Conservation (phyloP, 2,113 vertebrate genomes). For the Cyrtonyx montezumae region DNA sequence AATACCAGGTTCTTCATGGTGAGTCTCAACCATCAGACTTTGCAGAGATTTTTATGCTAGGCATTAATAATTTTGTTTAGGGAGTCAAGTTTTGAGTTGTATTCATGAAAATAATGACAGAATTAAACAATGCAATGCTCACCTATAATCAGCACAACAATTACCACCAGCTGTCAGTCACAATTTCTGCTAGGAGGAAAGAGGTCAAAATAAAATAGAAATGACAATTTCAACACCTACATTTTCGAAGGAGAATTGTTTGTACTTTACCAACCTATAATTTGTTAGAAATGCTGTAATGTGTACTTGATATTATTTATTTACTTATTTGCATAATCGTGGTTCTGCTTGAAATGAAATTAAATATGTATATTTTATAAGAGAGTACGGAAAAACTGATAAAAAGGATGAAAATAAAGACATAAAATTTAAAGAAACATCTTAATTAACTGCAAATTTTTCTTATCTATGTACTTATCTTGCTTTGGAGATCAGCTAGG, state of each 20-base stretch:
- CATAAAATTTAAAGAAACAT: neutral
- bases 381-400: neutral
- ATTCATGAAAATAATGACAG: neutral
- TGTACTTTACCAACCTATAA: conserved; percentile 24
- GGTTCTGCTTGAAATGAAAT: neutral
- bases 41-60: neutral
- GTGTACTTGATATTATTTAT: neutral
- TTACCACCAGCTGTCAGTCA: conserved; percentile 31
- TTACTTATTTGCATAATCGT: conserved; percentile 18
- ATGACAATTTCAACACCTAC: neutral
- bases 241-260: conserved; percentile 20
- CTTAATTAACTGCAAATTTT: neutral
- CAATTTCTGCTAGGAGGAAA: neutral
- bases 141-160: neutral
- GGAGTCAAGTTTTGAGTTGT: neutral
- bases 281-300: conserved; percentile 37
- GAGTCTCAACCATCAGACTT: neutral
- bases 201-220: neutral
- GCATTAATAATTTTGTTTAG: neutral
- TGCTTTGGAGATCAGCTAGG: neutral
- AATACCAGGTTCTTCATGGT: neutral
- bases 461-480: neutral
- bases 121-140: neutral
- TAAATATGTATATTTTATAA: neutral
- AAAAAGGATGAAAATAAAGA: neutral